Evolutionary conservation across 2,113 vertebrate genomes (phyloP).

Genomic region (Gnathonemus echidnorhynchus): DNA sequence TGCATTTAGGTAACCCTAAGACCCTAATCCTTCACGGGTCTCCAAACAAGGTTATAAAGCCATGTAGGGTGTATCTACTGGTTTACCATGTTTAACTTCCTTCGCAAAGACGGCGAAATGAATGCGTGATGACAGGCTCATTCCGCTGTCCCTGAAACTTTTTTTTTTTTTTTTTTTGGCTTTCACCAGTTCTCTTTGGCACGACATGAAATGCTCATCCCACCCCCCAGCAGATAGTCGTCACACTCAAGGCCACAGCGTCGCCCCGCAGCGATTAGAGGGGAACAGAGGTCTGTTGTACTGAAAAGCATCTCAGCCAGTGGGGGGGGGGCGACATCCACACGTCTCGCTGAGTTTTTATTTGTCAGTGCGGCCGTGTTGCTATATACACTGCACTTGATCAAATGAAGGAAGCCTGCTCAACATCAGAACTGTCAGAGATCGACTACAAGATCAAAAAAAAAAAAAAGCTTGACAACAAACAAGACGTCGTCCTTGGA

Average conservation of each 20-base stretch:
- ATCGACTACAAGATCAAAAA: not conserved
- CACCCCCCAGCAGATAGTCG: constrained; percentile 25
- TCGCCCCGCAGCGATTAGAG: constrained; percentile 9
- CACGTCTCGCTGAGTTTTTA: not conserved
- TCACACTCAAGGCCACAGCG: constrained; percentile 37
- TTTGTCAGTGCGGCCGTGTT: not conserved
- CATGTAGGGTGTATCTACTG: not conserved
- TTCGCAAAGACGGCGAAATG: not conserved
- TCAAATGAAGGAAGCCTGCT: not conserved
- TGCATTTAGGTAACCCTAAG: not conserved
- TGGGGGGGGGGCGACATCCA: not conserved
- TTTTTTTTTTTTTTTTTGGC: not conserved
- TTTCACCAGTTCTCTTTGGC: constrained; percentile 36
- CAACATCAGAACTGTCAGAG: not conserved
- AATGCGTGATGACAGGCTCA: not conserved
- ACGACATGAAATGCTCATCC: constrained; percentile 41
- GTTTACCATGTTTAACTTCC: not conserved
- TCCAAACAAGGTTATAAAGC: not conserved
- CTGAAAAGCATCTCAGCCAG: not conserved
- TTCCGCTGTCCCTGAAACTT: constrained; percentile 7
- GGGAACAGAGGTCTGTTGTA: not conserved
- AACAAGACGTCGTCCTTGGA: not conserved
- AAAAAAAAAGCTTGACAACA: not conserved
- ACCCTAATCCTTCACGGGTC: not conserved
- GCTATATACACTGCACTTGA: not conserved